Conservation (phyloP, 2,888 invertebrate genomes). For the Kuschelorhynchus macadamiae region DNA sequence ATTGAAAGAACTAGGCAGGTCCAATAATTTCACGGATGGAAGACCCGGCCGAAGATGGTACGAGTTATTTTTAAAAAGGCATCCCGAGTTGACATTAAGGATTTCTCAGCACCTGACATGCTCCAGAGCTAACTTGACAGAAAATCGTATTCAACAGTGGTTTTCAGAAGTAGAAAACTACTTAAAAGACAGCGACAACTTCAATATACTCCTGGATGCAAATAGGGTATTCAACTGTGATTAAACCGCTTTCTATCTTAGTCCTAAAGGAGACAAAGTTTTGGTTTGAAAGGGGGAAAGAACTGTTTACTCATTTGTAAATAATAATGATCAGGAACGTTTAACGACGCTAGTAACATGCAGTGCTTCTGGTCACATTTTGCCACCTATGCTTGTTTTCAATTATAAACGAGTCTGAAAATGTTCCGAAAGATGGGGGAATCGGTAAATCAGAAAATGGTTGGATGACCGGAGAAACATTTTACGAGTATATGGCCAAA, state of each 20-base stretch:
- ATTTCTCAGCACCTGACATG: too few species aligned
- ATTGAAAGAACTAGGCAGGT: constrained; percentile 22
- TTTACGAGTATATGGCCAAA: constrained; percentile 45
- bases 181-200: constrained; percentile 2
- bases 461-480: constrained; percentile 37
- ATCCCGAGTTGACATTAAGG: neutral
- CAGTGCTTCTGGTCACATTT: constrained; percentile 11
- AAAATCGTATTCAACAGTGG: too few species aligned
- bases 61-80: neutral
- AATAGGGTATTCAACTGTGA: constrained; percentile 11
- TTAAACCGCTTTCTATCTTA: constrained; percentile 18
- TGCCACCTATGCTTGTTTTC: constrained; percentile 8
- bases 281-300: constrained; percentile 9
- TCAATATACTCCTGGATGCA: too few species aligned
- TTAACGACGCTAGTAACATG: constrained; percentile 10
- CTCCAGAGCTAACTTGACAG: too few species aligned
- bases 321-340: constrained; percentile 14
- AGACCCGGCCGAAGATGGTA: constrained; percentile 10
- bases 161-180: constrained; percentile 9
- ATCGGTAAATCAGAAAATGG: constrained; percentile 42
- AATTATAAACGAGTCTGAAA: constrained; percentile 8
- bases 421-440: constrained; percentile 34
- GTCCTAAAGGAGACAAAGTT: constrained; percentile 19
- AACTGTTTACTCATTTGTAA: constrained; percentile 11
- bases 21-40: constrained; percentile 10